Evolutionary conservation across 2,113 vertebrate genomes (phyloP), one percentile per base, ranked within the genome.

Genomic region (Onychostoma macrolepis): DNA sequence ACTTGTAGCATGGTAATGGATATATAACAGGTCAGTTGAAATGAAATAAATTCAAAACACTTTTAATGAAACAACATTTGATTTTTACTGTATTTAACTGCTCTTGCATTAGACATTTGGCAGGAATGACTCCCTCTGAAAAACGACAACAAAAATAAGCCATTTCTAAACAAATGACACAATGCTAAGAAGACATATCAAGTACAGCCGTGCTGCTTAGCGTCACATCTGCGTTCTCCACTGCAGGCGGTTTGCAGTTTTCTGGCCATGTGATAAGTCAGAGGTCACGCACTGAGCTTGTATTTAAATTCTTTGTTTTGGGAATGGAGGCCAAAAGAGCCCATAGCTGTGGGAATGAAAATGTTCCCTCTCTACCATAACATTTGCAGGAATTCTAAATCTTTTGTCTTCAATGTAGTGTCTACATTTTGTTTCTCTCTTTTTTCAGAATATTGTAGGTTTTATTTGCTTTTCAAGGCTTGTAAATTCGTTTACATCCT

Each of bases 281-380:
- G 72, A 76, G 72, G 72, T 41, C 72, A 45, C 12, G 26, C 41
- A 26, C 11, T 56, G 67, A 53, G 11, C 69, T 50, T 84, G 50
- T 80, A 56, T 80, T 58, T 58, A 58, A 33, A 17, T 21, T 21
- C 21, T 38, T 80, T 36, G 77, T 58, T 80, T 76, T 45, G 74
- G 74, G 74, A 76, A 76, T 45, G 41, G 36, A 80, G 50, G 30
- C 50, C 28, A 24, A n/a, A 4, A 38, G 50, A 75, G 41, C n/a
- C 26, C 83, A 33, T 28, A n/a, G 83, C 63, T n/a, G 80, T 48
- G n/a, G 65, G 41, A 36, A 56, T 80, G 89, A 87, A 15, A 26
- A 9, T 0, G 4, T 33, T 11, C 28, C 26, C 76, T 86, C n/a
- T 80, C 4, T 26, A 56, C 33, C n/a, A 67, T 26, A 45, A 63